Conservation (phyloP, 2,113 vertebrate genomes). For the Mus spicilegus region DNA sequence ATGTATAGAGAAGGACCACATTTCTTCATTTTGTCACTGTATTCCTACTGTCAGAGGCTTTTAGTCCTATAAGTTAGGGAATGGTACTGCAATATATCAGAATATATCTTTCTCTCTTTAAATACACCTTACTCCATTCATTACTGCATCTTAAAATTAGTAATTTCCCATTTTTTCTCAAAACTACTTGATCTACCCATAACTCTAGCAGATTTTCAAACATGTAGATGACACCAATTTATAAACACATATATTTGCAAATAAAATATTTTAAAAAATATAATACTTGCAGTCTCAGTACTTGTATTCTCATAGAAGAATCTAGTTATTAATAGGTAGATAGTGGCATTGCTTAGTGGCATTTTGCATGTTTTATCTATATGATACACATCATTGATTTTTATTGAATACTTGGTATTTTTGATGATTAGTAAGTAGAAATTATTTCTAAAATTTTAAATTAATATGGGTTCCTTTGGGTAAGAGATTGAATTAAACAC, state of each 20-base stretch:
- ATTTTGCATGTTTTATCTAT: not conserved
- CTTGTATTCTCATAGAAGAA: not conserved
- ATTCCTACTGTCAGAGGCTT: not conserved
- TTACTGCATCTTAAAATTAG: not conserved
- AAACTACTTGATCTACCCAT: not conserved
- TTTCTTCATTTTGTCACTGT: accelerated
- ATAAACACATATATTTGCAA: not conserved
- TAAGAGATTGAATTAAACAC: not conserved
- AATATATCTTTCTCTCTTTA: not conserved
- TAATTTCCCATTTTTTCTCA: not conserved
- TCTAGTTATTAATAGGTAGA: not conserved
- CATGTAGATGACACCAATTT: not conserved
- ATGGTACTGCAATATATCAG: not conserved
- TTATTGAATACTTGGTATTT: not conserved
- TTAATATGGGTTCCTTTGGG: not conserved
- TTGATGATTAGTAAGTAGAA: not conserved
- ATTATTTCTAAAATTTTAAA: not conserved
- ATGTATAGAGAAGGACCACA: not conserved
- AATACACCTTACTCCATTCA: not conserved
- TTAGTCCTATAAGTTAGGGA: not conserved
- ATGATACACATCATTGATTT: not conserved
- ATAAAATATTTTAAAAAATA: not conserved
- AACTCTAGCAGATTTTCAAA: not conserved
- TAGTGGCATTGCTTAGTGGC: not conserved
- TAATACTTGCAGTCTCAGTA: not conserved